Conservation (phyloP, 1,140 invertebrate genomes). For the Hycleus cichorii region DNA sequence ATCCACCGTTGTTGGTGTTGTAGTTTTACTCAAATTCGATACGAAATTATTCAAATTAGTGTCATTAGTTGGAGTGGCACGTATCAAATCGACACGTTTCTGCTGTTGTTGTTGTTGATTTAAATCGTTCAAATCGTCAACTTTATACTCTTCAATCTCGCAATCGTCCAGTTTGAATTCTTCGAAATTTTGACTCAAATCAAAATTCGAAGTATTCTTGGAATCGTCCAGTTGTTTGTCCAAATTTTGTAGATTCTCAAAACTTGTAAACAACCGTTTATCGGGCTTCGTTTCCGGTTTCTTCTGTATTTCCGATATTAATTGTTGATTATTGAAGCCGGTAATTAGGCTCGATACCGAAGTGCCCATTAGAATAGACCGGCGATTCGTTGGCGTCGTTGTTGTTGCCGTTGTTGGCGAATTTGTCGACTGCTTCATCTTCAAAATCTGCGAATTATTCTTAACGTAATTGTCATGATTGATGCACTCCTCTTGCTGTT, state of each 20-base stretch:
- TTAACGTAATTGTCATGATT: conserved; percentile 40
- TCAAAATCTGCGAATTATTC: conserved; percentile 38
- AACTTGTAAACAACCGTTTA: conserved; percentile 35
- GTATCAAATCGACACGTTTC: conserved; percentile 24
- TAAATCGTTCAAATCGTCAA: not conserved
- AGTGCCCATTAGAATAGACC: conserved; percentile 45
- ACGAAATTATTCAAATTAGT: conserved; percentile 6
- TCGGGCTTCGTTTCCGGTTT: conserved; percentile 27
- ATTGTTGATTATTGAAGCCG: conserved; percentile 47
- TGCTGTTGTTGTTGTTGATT: too few relatives aligned
- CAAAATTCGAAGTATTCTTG: conserved; percentile 51
- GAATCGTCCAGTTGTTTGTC: conserved; percentile 32
- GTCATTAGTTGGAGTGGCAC: conserved; percentile 19
- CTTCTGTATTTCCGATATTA: conserved; percentile 33
- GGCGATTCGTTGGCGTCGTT: conserved; percentile 9
- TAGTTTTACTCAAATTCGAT: conserved; percentile 27
- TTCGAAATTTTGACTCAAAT: conserved; percentile 68
- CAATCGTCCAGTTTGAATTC: conserved; percentile 72
- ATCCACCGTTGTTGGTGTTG: conserved; percentile 17
- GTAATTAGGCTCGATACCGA: conserved; percentile 52
- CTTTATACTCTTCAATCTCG: conserved; percentile 49
- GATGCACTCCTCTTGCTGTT: conserved; percentile 33
- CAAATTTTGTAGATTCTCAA: conserved; percentile 39
- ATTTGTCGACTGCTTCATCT: conserved; percentile 19
- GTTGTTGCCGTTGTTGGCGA: not conserved